Percentiles rank a stretch among this genome's conserved stretches.
These are phyloP conservation scores for Drosophila merina DNA, from an alignment of 2,888 invertebrate genomes.

Conservation along the genomic window DNA sequence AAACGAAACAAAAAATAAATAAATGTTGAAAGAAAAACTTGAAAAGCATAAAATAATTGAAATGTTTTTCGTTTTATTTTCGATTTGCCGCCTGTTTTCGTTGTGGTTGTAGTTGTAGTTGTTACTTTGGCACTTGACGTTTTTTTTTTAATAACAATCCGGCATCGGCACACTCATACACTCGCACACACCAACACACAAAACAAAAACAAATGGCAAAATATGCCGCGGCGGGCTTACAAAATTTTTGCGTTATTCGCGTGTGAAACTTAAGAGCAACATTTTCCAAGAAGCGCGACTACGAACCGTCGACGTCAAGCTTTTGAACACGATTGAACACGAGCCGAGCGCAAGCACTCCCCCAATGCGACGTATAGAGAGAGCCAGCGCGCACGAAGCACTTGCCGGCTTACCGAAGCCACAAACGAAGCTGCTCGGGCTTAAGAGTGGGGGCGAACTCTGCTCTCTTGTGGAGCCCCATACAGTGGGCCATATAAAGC, in stretches of 20 bases:
- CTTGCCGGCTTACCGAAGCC: neutral
- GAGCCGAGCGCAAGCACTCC: neutral
- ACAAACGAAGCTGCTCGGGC: neutral
- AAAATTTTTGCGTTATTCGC: conserved; percentile 34
- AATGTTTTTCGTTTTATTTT: conserved; percentile 35
- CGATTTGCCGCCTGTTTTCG: conserved; percentile 16
- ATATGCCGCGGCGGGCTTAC: conserved; percentile 33
- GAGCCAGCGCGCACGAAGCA: neutral
- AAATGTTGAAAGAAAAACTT: conserved; percentile 11
- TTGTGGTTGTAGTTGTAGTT: conserved; percentile 3
- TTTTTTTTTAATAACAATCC: conserved; percentile 41
- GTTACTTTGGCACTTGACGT: conserved; percentile 47
- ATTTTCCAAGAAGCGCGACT: conserved; percentile 10
- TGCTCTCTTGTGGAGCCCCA: neutral
- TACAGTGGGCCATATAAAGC: neutral
- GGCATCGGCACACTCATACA: conserved; percentile 23
- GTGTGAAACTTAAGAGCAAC: conserved; percentile 55
- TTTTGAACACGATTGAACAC: neutral
- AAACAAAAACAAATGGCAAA: conserved; percentile 47
- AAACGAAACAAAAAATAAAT: conserved; percentile 34
- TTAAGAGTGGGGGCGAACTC: neutral
- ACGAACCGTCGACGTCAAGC: conserved; percentile 5
- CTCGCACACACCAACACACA: conserved; percentile 3
- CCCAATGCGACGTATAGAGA: neutral
- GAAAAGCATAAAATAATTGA: conserved; percentile 43